phyloP scores from a whole-genome alignment of 2,888 invertebrate genomes.

The Ophonus ardosiacus region DNA sequence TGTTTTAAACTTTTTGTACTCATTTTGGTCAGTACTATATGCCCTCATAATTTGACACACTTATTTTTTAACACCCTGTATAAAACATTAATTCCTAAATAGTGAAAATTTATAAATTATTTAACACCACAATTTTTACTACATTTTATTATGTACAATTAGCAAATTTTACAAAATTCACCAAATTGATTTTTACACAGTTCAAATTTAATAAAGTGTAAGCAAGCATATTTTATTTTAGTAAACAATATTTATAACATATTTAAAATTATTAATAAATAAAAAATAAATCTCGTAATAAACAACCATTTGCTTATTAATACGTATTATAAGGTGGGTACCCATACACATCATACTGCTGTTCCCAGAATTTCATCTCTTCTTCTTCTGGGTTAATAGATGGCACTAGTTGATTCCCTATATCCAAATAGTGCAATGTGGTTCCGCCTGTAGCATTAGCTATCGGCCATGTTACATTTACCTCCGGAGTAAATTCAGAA shows the following conservation, averaged over 20 bases:
- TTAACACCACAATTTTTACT: too few species aligned
- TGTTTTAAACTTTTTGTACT: too few species aligned
- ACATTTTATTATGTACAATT: too few species aligned
- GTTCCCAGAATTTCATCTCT: slow-evolving; percentile 30
- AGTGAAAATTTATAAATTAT: too few species aligned
- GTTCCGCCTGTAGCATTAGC: slow-evolving; percentile 9
- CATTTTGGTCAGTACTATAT: too few species aligned
- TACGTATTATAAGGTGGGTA: slow-evolving; percentile 11
- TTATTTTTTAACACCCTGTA: too few species aligned
- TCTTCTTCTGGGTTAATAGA: slow-evolving; percentile 16
- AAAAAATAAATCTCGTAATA: not conserved
- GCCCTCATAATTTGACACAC: too few species aligned
- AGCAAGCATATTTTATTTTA: too few species aligned
- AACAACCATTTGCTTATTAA: not conserved
- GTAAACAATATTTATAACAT: not conserved
- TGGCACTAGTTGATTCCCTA: not conserved
- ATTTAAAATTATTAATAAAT: not conserved
- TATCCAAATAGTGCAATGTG: slow-evolving; percentile 14
- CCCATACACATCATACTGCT: slow-evolving; percentile 27
- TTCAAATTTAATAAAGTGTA: too few species aligned
- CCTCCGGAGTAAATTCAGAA: not conserved
- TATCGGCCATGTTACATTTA: slow-evolving; percentile 26
- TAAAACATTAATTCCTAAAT: too few species aligned
- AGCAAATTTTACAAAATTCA: too few species aligned
- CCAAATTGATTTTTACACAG: too few species aligned